Conservation (phyloP, 2,113 vertebrate genomes). For the Ifrita kowaldi region DNA sequence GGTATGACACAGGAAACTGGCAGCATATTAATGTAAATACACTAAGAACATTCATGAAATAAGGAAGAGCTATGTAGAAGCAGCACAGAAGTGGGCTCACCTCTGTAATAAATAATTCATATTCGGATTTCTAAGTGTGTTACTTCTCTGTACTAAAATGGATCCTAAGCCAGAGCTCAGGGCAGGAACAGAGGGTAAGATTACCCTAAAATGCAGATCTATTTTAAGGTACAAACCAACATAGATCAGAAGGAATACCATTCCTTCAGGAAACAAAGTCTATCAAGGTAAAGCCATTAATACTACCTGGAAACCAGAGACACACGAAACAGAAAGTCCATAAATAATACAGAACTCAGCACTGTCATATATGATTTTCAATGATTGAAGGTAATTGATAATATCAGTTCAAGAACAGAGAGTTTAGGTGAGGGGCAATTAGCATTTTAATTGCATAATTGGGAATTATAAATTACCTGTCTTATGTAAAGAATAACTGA, state of each 20-base stretch:
- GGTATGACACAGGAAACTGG: background rate
- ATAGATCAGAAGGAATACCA: background rate
- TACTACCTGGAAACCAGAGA: background rate
- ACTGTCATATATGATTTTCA: background rate
- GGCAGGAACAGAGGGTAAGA: background rate
- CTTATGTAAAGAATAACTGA: slow-evolving; percentile 53
- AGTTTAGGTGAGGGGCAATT: slow-evolving; percentile 58
- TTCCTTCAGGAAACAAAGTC: background rate
- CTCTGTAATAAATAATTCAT: background rate
- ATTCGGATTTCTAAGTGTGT: background rate
- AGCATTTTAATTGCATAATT: slow-evolving; percentile 73
- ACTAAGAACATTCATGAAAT: background rate
- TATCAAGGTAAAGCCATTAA: background rate
- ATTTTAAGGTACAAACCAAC: background rate
- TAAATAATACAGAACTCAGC: background rate
- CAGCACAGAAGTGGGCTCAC: background rate
- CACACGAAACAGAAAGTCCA: background rate
- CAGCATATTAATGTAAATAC: background rate
- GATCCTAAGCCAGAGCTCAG: background rate
- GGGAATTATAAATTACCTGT: slow-evolving; percentile 67
- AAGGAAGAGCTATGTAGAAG: background rate
- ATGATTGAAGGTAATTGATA: background rate
- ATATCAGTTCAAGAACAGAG: slow-evolving; percentile 11
- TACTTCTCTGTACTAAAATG: background rate
- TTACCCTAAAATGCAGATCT: background rate